phyloP scores from a whole-genome alignment of 23 tunicate species.

The Halocynthia aurantium region DNA sequence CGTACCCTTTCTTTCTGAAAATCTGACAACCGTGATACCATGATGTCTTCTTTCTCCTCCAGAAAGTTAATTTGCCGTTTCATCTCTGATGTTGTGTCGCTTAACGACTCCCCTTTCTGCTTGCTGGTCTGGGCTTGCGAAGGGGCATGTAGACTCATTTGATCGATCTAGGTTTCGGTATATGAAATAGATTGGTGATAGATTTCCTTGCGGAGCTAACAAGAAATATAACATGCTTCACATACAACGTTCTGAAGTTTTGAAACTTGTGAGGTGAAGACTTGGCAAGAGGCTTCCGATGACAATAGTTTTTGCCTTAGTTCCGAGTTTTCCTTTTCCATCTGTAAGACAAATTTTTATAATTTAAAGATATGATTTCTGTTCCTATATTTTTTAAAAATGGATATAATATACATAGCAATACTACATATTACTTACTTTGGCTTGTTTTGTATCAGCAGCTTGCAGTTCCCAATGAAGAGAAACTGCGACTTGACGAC shows the following conservation, averaged over 20 bases:
- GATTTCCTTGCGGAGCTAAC: too few relatives aligned
- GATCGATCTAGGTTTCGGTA: constrained; percentile 38
- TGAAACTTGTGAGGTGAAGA: background rate
- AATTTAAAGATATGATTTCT: too few relatives aligned
- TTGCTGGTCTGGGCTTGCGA: constrained; percentile 39
- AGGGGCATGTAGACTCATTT: constrained; percentile 79
- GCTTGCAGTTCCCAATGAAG: constrained; percentile 68
- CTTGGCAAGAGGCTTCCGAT: background rate
- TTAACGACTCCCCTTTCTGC: background rate
- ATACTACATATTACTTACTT: background rate
- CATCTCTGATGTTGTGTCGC: constrained; percentile 41
- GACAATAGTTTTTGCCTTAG: constrained; percentile 6
- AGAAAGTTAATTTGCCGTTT: constrained; percentile 47
- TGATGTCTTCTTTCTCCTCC: constrained; percentile 47
- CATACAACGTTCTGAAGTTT: constrained; percentile 17
- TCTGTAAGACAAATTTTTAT: background rate
- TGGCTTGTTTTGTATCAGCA: constrained; percentile 36
- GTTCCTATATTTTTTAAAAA: background rate
- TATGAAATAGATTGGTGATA: too few relatives aligned
- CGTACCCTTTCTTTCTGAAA: constrained; percentile 55
- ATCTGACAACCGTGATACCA: constrained; percentile 36
- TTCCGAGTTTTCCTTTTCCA: constrained; percentile 21
- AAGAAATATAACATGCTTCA: background rate
- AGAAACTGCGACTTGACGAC: constrained; percentile 65
- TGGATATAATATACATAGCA: background rate